Evolutionary conservation across 2,888 invertebrate species (phyloP), one percentile per base, ranked within the genome.

Genomic region (Lottia gigantea): DNA sequence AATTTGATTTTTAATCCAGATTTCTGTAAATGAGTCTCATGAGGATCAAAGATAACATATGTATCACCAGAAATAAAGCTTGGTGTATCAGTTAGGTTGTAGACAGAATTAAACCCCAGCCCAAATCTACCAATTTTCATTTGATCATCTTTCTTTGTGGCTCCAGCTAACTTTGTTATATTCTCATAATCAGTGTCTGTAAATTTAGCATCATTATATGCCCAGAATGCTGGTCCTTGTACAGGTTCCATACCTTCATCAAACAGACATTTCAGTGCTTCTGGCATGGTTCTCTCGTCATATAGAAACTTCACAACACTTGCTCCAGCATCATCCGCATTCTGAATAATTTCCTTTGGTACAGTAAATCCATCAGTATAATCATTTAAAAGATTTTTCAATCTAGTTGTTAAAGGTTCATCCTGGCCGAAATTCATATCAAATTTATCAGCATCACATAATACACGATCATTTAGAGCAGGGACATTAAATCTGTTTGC

Each of bases 301-400:
- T 81, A 82, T 45, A 85, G 70, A 66, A 85, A 82, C 8, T 74
- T 73, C 1, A 85, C 78, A 19, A 75, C 76, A 19, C 78, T 78
- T n/a, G 86, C 85, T 19, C 81, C 79, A 3, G 85, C 85, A 76
- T 84, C 85, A 68, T 85, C 85, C 14, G 84, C 84, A 76, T 85
- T 85, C 70, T 85, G 85, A 11, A 85, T 77, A 11, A 85, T 72
- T 73, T 86, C 86, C 68, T 85, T 85, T 4, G 82, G 78, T 19
- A 86, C 78, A n/a, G 85, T 77, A 23, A 83, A 78, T 2, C 85
- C 84, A 75, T 84, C 85, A 40, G 78, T 78, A 76, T 86, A 86
- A 45, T 82, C 82, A 64, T 82, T 74, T 2, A 86, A 72, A 11
- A 85, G 71, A 26, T 66, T 71, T 15, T 79, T 76, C 4, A 85